A percentile compares a stretch with the other conserved stretches of the same genome.
Conservation (phyloP, 1,140 invertebrate genomes). For the Eriosoma lanigerum region DNA sequence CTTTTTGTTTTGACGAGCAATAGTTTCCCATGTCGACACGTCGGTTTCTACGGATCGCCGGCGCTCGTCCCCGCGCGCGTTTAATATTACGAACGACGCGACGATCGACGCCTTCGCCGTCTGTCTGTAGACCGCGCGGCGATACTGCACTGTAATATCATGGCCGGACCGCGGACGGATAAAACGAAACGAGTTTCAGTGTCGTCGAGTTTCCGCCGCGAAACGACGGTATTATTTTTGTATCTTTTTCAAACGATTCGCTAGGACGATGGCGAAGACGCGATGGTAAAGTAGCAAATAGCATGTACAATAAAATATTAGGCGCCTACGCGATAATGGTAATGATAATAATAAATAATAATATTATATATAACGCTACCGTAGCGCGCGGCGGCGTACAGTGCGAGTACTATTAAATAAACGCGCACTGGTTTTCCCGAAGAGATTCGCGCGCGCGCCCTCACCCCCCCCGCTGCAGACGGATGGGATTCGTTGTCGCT, state of each 20-base stretch:
- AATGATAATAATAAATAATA: constrained; percentile 5
- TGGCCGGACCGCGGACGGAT: background rate
- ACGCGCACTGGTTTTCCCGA: constrained; percentile 26
- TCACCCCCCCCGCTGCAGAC: background rate
- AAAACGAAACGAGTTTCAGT: background rate
- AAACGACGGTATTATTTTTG: background rate
- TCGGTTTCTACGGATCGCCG: background rate
- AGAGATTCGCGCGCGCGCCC: background rate
- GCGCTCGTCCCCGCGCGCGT: background rate
- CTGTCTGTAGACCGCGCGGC: too few species aligned
- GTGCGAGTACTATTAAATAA: background rate
- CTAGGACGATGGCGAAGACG: too few species aligned
- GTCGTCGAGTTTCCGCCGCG: background rate
- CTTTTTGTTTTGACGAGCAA: constrained; percentile 47
- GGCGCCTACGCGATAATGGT: background rate
- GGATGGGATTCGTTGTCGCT: background rate
- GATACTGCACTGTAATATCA: too few species aligned
- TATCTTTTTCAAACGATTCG: too few species aligned
- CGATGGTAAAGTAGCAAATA: too few species aligned
- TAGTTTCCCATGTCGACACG: constrained; percentile 45
- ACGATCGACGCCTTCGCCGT: background rate
- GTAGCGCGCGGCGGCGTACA: constrained; percentile 15
- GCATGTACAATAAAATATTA: too few species aligned
- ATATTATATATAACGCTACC: background rate
- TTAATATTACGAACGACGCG: background rate